These are phyloP conservation scores for Magallana gigas DNA, from an alignment of 1,140 invertebrate species.

Conservation along the genomic window DNA sequence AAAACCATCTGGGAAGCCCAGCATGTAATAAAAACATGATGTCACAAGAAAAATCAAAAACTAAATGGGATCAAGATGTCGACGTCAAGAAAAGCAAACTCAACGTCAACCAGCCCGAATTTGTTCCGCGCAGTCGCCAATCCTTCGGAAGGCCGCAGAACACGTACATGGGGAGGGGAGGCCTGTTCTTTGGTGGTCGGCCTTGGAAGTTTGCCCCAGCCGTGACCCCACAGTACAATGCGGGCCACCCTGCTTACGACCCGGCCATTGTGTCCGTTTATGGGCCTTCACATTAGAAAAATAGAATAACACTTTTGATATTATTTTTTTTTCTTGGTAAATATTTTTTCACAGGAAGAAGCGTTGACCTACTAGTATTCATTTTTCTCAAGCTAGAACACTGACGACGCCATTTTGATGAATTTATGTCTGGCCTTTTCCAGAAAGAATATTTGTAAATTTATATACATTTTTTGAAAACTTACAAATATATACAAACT, in stretches of 20 bases:
- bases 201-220: not conserved
- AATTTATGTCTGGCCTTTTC: not conserved
- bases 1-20: not conserved
- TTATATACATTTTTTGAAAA: not conserved
- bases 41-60: not conserved
- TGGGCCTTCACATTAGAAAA: not conserved
- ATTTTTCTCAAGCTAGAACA: not conserved
- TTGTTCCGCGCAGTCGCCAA: not conserved
- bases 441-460: not conserved
- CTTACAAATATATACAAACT: too few species aligned
- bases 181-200: not conserved
- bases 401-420: not conserved
- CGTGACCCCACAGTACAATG: not conserved
- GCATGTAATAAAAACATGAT: too few species aligned
- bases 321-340: not conserved
- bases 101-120: constrained; percentile 19
- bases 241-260: not conserved
- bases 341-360: not conserved
- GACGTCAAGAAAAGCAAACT: constrained; percentile 8
- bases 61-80: not conserved
- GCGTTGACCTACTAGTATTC: not conserved
- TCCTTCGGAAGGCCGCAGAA: not conserved
- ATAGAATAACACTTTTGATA: not conserved
- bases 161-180: not conserved
- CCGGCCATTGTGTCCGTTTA: not conserved